Evolutionary conservation across 2,888 invertebrate genomes (phyloP), one percentile per base, ranked within the genome.

Genomic region (Hecatera dysodea): DNA sequence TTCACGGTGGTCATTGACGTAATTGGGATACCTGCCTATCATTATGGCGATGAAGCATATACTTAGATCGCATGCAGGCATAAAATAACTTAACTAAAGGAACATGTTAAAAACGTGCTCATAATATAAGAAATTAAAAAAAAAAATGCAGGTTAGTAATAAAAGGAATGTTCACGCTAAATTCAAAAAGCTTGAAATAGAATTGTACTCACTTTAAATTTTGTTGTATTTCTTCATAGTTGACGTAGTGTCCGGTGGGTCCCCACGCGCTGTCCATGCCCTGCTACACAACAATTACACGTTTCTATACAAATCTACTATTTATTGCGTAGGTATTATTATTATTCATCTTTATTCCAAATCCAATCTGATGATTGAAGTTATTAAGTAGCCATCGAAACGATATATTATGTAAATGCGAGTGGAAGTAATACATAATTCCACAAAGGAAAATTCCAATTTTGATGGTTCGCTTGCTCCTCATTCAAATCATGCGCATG

Each of bases 221-320:
- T 88, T 97, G 98, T 93, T 98, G 98, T 87, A 98, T 97, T 93
- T 98, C 98, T 90, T 98, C 98, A 87, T 98, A 98, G 93, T 98
- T 98, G 80, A 98, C 98, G 91, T 98, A 98, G 90, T 98, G 98
- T 5, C 96, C 96, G 55, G 94, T 91, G 0, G 95, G 94, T 46
- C 96, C 96, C 95, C 96, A 96, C 8, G 96, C 95, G 81, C 95
- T 94, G 81, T 96, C 96, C 91, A 95, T 93, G 50, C 90, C 90
- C 94, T 96, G 89, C 73, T 85, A 74, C 61, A 86, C 60, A 76
- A 71, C 63, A 74, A 70, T 65, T 44, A 72, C 60, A 81, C 7
- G 7, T 22, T 42, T 71, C 78, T 57, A 72, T 64, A 71, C 46
- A 62, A 63, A 42, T 48, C 53, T 52, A 63, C 22, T 36, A 39